These are phyloP conservation scores for Hypolimnas misippus DNA, from an alignment of 2,888 invertebrate species.

Conservation along the genomic window DNA sequence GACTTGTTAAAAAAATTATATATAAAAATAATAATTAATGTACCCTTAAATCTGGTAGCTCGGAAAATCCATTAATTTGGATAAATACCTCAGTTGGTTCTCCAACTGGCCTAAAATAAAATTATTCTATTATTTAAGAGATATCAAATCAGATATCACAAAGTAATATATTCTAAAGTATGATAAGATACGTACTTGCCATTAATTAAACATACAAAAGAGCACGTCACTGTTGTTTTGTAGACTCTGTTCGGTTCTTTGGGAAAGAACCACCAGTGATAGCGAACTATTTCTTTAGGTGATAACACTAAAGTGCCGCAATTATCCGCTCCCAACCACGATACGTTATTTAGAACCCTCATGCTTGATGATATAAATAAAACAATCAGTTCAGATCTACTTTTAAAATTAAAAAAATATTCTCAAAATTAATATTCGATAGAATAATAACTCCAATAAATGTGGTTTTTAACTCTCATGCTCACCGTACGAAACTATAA, in stretches of 20 bases:
- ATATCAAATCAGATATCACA: too few relatives aligned
- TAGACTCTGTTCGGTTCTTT: conserved; percentile 64
- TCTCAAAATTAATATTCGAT: too few relatives aligned
- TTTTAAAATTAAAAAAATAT: too few relatives aligned
- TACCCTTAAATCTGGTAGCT: conserved; percentile 72
- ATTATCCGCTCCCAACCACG: conserved; percentile 74
- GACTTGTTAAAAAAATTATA: not conserved
- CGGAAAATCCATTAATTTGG: conserved; percentile 71
- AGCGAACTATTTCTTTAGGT: conserved; percentile 70
- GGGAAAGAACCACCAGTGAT: conserved; percentile 79
- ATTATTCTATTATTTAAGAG: not conserved
- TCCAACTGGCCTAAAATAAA: conserved; percentile 67
- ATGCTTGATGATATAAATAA: conserved; percentile 53
- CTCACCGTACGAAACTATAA: too few relatives aligned
- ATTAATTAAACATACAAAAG: conserved; percentile 70
- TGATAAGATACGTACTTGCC: conserved; percentile 56
- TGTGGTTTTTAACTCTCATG: too few relatives aligned
- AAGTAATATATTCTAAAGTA: not conserved
- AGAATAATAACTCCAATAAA: too few relatives aligned
- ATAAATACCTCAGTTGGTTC: conserved; percentile 71
- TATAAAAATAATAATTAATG: conserved; percentile 14
- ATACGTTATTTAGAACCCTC: conserved; percentile 61
- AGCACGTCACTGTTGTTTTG: conserved; percentile 68
- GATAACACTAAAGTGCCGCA: conserved; percentile 64
- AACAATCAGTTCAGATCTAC: not conserved